A percentile compares a stretch with the other conserved stretches of the same genome.
Evolutionary conservation across 2,113 vertebrate genomes (phyloP).

Genomic region (Charina bottae): DNA sequence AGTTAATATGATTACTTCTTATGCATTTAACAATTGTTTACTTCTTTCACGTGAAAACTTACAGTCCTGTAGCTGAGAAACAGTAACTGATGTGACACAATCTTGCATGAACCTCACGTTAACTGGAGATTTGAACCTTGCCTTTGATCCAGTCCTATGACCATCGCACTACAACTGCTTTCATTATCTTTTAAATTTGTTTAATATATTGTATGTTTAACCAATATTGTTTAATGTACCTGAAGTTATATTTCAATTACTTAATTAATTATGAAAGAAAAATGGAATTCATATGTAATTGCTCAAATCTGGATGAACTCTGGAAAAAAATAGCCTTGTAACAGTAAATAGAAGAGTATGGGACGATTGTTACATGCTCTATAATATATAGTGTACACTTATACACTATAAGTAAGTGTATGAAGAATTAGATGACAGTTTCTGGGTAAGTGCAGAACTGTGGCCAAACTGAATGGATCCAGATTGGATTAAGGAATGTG

Average conservation of each 20-base stretch:
- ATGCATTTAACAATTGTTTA: neutral
- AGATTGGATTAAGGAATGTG: too few relatives aligned
- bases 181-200: neutral
- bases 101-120: neutral
- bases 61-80: neutral
- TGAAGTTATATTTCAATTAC: neutral
- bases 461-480: too few relatives aligned
- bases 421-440: too few relatives aligned
- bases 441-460: too few relatives aligned
- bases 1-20: neutral
- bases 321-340: neutral
- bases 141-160: neutral
- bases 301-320: neutral
- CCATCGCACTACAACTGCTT: neutral
- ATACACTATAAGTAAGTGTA: too few relatives aligned
- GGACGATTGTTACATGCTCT: neutral
- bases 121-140: neutral
- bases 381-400: neutral
- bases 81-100: neutral
- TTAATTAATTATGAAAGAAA: neutral
- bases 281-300: neutral
- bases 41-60: neutral
- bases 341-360: neutral
- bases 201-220: neutral
- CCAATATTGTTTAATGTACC: neutral